A percentile compares a stretch with the other conserved stretches of the same genome.
phyloP scores from a whole-genome alignment of 2,113 vertebrate genomes.

The Festucalex cinctus region DNA sequence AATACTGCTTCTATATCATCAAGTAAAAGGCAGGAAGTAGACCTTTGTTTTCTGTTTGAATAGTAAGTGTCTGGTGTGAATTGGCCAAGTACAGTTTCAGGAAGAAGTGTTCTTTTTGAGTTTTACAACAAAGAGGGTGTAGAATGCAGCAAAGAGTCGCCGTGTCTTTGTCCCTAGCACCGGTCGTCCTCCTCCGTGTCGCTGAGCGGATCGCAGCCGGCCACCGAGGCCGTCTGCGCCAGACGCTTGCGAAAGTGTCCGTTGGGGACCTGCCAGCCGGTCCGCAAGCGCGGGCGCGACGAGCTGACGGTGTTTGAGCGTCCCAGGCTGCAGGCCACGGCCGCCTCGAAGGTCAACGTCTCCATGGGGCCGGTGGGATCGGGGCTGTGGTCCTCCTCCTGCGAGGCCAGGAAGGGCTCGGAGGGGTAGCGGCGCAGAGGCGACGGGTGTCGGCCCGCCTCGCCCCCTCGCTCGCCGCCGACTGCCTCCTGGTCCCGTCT shows the following conservation, averaged over 20 bases:
- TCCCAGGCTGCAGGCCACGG: slow-evolving; percentile 91
- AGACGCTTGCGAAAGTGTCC: slow-evolving; percentile 92
- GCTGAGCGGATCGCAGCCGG: slow-evolving; percentile 85
- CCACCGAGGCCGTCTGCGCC: slow-evolving; percentile 80
- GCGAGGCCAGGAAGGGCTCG: slow-evolving; percentile 89
- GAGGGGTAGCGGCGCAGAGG: slow-evolving; percentile 90
- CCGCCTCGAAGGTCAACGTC: slow-evolving; percentile 95
- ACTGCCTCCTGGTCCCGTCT: slow-evolving; percentile 45
- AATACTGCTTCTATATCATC: slow-evolving; percentile 53
- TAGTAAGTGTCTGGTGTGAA: slow-evolving; percentile 60
- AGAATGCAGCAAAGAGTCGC: slow-evolving; percentile 12
- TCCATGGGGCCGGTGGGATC: slow-evolving; percentile 90
- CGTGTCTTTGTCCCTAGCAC: slow-evolving; percentile 77
- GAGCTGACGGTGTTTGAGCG: slow-evolving; percentile 93
- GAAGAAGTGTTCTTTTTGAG: slow-evolving; percentile 41
- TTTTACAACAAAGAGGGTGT: slow-evolving; percentile 5
- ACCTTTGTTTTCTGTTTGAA: slow-evolving; percentile 38
- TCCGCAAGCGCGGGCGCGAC: slow-evolving; percentile 79
- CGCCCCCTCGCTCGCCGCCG: slow-evolving; percentile 29
- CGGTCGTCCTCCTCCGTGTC: slow-evolving; percentile 94
- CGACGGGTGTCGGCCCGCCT: slow-evolving; percentile 47
- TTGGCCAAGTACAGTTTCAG: slow-evolving; percentile 61
- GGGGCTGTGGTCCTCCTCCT: slow-evolving; percentile 89
- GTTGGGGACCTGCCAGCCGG: slow-evolving; percentile 94
- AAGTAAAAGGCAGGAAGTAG: slow-evolving; percentile 62